Evolutionary conservation across 2,113 vertebrate species (phyloP), one percentile per base, ranked within the genome.

Genomic region (Odocoileus virginianus): DNA sequence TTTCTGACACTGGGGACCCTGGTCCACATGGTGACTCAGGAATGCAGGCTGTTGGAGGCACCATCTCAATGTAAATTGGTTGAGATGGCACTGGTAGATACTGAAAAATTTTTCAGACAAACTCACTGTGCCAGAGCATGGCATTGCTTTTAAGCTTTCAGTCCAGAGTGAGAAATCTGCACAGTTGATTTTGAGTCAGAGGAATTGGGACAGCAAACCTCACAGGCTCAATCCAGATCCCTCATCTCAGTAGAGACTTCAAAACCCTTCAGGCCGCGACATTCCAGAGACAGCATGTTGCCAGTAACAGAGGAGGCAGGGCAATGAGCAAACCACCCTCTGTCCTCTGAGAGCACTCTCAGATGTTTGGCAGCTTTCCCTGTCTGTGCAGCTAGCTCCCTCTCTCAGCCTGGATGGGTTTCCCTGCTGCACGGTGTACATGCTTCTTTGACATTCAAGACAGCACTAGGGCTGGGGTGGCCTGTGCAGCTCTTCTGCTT

Each of bases 361-460:
- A 52, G 21, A n/a, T 23, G 25, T 50, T 33, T 96, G 95, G 81
- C 92, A 40, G 1, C 0, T 10, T 3, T 76, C 82, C 92, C 92
- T 81, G 43, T 67, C 89, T 92, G 87, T 10, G 47, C 36, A 83
- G 3, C 16, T 47, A 78, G 3, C 14, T 43, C 27, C 25, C 50
- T 98, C 94, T 47, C 91, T 43, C 82, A 97, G 98, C 89, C 82
- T 81, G 74, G 89, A 81, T 90, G 47, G 19, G 87, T 94, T 93
- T 93, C 95, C 12, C 4, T 47, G 82, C 57, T 95, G 82, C 86
- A 92, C 25, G 21, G 50, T 71, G 47, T 89, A 54, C 40, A 45
- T 9, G 97, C 95, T 98, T 91, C 97, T 97, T 97, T 97, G 94
- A 89, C 52, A 78, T 97, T 88, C 83, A 36, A 89, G 94, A 21